Evolutionary conservation across 2,113 vertebrate genomes (phyloP).

Genomic region (Antennarius striatus): DNA sequence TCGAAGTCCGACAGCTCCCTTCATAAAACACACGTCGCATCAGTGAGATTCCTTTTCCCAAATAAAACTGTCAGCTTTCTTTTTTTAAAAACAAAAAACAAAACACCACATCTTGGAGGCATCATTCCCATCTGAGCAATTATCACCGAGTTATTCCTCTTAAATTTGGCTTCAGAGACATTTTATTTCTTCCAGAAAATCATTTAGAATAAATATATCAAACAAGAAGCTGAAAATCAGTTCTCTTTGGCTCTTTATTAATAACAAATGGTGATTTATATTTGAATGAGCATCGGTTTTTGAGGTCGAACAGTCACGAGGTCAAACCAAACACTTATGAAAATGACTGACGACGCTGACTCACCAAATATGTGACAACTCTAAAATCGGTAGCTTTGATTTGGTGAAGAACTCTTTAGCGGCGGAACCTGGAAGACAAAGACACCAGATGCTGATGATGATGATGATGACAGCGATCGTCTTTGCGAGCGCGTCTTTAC

Average conservation of each 20-base stretch:
- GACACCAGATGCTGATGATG: background rate
- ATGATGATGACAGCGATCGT: background rate
- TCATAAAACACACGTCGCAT: conserved; percentile 23
- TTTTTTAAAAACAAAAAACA: background rate
- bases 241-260: background rate
- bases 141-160: no score
- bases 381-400: conserved; percentile 98
- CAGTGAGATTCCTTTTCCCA: background rate
- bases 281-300: no score
- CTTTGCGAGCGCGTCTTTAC: conserved; percentile 63
- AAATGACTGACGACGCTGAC: conserved; percentile 38
- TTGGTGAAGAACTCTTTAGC: conserved; percentile 99
- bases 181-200: no score
- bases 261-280: background rate
- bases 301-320: no score
- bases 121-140: background rate
- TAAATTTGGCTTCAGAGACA: no score
- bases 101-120: background rate
- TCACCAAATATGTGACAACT: conserved; percentile 99
- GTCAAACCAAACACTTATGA: no score
- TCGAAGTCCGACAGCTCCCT: conserved; percentile 99
- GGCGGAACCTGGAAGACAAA: conserved; percentile 85
- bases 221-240: no score
- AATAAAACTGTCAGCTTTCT: background rate
- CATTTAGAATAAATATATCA: background rate